Conservation (phyloP, 2,888 invertebrate species). For the Drosophila prolongata region DNA sequence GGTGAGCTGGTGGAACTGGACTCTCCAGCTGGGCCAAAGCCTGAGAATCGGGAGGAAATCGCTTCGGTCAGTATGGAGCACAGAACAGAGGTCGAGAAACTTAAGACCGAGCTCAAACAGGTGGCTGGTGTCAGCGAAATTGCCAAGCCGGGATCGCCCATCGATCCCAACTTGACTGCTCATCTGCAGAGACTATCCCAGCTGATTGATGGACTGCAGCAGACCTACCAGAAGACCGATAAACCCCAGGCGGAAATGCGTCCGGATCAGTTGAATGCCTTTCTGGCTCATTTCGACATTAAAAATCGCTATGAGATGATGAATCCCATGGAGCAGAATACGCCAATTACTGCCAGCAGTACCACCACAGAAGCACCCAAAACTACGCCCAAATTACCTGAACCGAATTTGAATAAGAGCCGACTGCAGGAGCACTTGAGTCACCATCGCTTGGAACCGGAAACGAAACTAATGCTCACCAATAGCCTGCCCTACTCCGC, state of each 20-base stretch:
- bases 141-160: constrained; percentile 42
- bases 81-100: constrained; percentile 25
- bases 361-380: background rate
- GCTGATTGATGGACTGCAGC: constrained; percentile 82
- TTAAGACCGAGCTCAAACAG: constrained; percentile 42
- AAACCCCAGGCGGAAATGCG: constrained; percentile 74
- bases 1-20: constrained; percentile 75
- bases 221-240: constrained; percentile 78
- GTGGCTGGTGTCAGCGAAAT: constrained; percentile 23
- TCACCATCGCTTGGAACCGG: constrained; percentile 69
- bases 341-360: background rate
- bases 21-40: constrained; percentile 33
- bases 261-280: constrained; percentile 84
- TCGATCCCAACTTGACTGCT: constrained; percentile 82
- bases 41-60: constrained; percentile 65
- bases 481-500: constrained; percentile 64
- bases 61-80: constrained; percentile 8
- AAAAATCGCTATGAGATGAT: constrained; percentile 80
- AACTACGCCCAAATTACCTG: constrained; percentile 34
- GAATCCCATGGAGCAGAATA: constrained; percentile 52
- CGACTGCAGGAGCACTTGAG: constrained; percentile 55
- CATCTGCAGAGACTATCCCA: constrained; percentile 84
- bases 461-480: constrained; percentile 79
- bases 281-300: constrained; percentile 83
- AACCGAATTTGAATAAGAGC: constrained; percentile 53